Evolutionary conservation across 2,113 vertebrate genomes (phyloP), one percentile per base, ranked within the genome.

Genomic region (Piprites chloris): DNA sequence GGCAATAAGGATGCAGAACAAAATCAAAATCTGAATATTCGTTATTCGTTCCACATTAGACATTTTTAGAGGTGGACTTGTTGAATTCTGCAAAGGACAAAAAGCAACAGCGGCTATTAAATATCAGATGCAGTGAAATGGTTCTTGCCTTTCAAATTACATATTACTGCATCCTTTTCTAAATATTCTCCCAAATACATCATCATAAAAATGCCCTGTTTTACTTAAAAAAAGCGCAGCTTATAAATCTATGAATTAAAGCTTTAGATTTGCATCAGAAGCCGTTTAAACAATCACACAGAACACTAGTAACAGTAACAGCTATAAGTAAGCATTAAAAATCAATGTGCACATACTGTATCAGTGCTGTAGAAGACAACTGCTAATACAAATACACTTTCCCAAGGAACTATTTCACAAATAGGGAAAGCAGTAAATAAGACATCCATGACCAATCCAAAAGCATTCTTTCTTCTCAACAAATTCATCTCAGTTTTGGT

Each of bases 21-120:
- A 97, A 96, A 99, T 98, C 44, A 99, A 97, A 97, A 99, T 99
- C 95, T 99, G 99, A 85, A 99, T 98, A 97, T 99, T 99, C 4
- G 99, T 99, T 97, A 99, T 99, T 44, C 99, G 98, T 96, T 99
- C 99, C 94, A 99, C 99, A 30, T 99, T 99, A 91, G 99, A 99
- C 87, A 99, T 98, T 96, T 99, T 99, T 96, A 99, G 98, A 66
- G 99, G 99, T 47, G 99, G 99, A 46, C 98, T 99, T 88, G 99
- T 99, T 80, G 99, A 99, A 96, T 99, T 99, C 99, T 99, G 97
- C 79, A 96, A 78, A 93, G 96, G 56, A 90, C 39, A 94, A 95
- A 77, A 78, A 85, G 4, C 66, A 50, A 75, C 16, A 78, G 27
- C 17, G 41, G 56, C 17, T 46, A 81, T 46, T 58, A 92, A 77